These are phyloP conservation scores for Phrynocephalus guinanensis DNA, from an alignment of 2,797 vertebrate genomes.

Conservation along the genomic window DNA sequence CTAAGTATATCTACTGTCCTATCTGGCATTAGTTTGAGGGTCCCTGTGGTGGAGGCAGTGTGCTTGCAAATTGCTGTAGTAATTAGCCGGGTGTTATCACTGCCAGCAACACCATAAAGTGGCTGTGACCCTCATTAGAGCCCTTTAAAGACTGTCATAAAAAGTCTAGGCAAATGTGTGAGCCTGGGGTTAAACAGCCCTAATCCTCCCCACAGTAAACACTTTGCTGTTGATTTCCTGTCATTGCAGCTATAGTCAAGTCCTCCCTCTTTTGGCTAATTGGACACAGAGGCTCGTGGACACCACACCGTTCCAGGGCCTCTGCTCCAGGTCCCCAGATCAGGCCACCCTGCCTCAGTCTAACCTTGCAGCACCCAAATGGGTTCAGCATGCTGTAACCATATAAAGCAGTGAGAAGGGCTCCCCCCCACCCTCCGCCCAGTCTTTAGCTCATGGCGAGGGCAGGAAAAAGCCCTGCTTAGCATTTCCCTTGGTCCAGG, in stretches of 20 bases:
- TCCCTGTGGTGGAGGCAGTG: slow-evolving; percentile 45
- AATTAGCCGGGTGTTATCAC: slow-evolving; percentile 74
- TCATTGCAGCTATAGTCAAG: neutral
- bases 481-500: neutral
- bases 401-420: neutral
- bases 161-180: slow-evolving; percentile 45
- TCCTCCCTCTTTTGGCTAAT: neutral
- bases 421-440: neutral
- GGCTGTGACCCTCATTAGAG: slow-evolving; percentile 76
- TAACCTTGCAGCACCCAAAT: neutral
- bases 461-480: neutral
- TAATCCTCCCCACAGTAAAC: slow-evolving; percentile 67
- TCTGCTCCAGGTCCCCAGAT: neutral
- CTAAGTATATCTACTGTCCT: neutral
- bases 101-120: slow-evolving; percentile 70
- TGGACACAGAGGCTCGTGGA: neutral
- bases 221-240: slow-evolving; percentile 14
- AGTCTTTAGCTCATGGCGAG: too few species aligned
- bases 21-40: neutral
- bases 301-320: neutral
- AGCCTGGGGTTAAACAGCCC: slow-evolving; percentile 43
- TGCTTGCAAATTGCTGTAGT: slow-evolving; percentile 64
- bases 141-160: slow-evolving; percentile 69
- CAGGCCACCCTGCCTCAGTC: too few species aligned
- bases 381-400: neutral